These are phyloP conservation scores for Epistrophe grossulariae DNA, from an alignment of 2,888 invertebrate genomes.

Conservation along the genomic window DNA sequence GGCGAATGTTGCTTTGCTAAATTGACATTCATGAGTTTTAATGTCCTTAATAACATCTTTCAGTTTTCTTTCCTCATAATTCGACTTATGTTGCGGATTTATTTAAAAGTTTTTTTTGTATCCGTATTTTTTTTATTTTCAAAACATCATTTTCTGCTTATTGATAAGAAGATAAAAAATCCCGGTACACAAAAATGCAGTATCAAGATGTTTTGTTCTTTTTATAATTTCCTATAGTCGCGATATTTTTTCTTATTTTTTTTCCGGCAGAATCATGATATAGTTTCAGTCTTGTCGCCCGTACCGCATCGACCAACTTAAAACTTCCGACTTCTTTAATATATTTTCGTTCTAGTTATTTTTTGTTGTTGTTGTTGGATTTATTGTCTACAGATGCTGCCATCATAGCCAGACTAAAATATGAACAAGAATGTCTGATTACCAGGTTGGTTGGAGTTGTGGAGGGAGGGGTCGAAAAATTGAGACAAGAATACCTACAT, in stretches of 20 bases:
- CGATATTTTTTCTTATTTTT: background rate
- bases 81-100: too few relatives aligned
- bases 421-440: constrained; percentile 18
- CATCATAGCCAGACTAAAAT: constrained; percentile 2
- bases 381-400: background rate
- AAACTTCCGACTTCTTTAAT: constrained; percentile 16
- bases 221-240: background rate
- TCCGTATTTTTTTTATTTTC: background rate
- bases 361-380: background rate
- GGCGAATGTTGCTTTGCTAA: too few relatives aligned
- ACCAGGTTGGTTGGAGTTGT: too few relatives aligned
- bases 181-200: background rate
- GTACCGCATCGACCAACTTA: background rate
- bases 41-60: too few relatives aligned
- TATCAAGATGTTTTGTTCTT: background rate
- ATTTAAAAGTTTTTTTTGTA: too few relatives aligned
- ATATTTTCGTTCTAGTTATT: constrained; percentile 5
- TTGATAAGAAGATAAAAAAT: background rate
- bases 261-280: background rate
- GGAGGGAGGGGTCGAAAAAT: background rate
- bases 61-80: too few relatives aligned
- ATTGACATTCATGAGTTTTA: too few relatives aligned
- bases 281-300: constrained; percentile 5
- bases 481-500: constrained; percentile 12
- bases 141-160: background rate